A percentile compares a stretch with the other conserved stretches of the same genome.
Conservation (phyloP, 2,113 vertebrate species). For the Sapayoa aenigma region DNA sequence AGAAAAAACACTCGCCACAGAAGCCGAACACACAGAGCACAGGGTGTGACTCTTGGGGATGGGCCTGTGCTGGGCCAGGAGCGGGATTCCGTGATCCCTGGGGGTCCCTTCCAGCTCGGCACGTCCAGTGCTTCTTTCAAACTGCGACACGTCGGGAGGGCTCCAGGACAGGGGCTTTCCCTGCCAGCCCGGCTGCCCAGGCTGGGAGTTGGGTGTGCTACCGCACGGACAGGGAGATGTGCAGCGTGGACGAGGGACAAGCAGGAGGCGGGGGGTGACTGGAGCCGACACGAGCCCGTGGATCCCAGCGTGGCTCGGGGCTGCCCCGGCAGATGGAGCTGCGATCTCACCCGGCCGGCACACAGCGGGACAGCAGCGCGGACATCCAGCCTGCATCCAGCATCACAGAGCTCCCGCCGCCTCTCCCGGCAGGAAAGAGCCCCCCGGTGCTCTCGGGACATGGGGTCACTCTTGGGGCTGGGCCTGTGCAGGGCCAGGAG, state of each 20-base stretch:
- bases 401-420: background rate
- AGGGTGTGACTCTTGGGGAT: background rate
- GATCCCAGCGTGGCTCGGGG: background rate
- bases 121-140: background rate
- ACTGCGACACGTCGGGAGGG: fast-evolving
- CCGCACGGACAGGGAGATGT: background rate
- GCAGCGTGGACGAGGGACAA: background rate
- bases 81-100: background rate
- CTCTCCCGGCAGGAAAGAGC: background rate
- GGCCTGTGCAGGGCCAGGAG: background rate
- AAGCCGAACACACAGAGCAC: background rate
- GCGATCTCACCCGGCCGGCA: fast-evolving
- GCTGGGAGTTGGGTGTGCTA: fast-evolving
- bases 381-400: background rate
- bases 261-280: background rate
- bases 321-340: background rate
- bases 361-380: background rate
- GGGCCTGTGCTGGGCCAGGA: background rate
- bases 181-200: background rate
- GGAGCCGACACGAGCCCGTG: background rate
- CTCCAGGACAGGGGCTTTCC: background rate
- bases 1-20: background rate
- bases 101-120: background rate
- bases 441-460: background rate
- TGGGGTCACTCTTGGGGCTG: background rate